Conservation (phyloP, 2,113 vertebrate species). For the Ciconia boyciana region DNA sequence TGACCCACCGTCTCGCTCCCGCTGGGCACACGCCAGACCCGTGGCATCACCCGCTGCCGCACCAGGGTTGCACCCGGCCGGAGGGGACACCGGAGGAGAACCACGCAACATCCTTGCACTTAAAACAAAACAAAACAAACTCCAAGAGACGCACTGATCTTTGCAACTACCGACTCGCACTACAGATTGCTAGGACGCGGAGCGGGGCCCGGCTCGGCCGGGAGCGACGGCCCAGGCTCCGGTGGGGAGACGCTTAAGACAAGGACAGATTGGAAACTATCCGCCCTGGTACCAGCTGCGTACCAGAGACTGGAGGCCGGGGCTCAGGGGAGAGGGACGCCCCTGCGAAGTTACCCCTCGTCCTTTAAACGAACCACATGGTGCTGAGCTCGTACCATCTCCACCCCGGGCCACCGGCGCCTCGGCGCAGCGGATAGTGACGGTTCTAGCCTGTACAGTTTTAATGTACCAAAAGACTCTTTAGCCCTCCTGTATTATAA, state of each 20-base stretch:
- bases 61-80: not conserved
- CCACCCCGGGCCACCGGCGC: conserved; percentile 15
- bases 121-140: not conserved
- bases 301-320: not conserved
- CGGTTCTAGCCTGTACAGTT: conserved; percentile 77
- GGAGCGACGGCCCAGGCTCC: not conserved
- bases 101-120: conserved; percentile 62
- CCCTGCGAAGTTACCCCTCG: not conserved
- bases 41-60: rapidly evolving
- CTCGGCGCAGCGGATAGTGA: conserved; percentile 13
- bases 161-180: conserved; percentile 41
- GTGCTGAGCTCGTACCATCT: conserved; percentile 69
- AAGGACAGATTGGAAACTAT: conserved; percentile 17
- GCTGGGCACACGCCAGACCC: rapidly evolving
- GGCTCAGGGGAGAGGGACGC: not conserved
- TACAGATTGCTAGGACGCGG: not conserved
- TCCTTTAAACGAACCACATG: conserved; percentile 65
- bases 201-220: not conserved
- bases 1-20: not conserved
- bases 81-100: not conserved
- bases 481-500: conserved; percentile 74
- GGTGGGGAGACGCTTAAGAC: not conserved
- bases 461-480: conserved; percentile 75
- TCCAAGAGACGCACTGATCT: conserved; percentile 61
- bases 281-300: not conserved